phyloP scores from a whole-genome alignment of 2,888 invertebrate species.

The Melanophora roralis region DNA sequence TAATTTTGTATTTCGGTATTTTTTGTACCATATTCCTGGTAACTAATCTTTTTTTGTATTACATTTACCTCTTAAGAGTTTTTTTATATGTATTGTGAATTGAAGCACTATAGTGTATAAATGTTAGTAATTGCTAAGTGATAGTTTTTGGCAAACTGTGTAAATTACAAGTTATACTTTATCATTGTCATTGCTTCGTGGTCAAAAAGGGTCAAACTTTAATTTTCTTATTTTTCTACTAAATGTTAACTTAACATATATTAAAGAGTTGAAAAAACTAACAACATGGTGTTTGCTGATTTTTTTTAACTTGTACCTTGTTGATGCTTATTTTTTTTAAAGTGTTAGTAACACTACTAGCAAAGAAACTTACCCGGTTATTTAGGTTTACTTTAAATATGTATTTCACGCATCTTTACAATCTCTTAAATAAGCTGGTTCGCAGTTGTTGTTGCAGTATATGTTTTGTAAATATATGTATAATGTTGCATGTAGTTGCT shows the following conservation, averaged over 20 bases:
- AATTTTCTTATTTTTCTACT: not conserved
- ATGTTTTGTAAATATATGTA: constrained; percentile 44
- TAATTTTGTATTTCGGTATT: not conserved
- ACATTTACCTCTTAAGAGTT: not conserved
- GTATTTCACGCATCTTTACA: constrained; percentile 61
- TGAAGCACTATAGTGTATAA: constrained; percentile 27
- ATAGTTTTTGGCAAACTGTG: constrained; percentile 59
- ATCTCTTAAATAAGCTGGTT: constrained; percentile 39
- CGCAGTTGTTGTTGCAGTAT: constrained; percentile 8
- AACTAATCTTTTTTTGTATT: constrained; percentile 19
- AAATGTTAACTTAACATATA: constrained; percentile 53
- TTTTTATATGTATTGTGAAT: constrained; percentile 14
- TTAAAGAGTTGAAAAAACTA: constrained; percentile 1
- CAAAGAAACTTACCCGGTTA: constrained; percentile 3
- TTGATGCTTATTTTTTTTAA: not conserved
- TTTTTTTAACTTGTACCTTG: constrained; percentile 27
- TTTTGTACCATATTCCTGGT: constrained; percentile 30
- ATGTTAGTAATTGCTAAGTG: constrained; percentile 53
- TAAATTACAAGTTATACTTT: constrained; percentile 63
- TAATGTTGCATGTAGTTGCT: constrained; percentile 59
- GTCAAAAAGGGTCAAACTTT: constrained; percentile 62
- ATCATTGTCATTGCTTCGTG: constrained; percentile 62
- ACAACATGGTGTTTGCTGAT: not conserved
- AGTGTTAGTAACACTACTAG: constrained; percentile 24
- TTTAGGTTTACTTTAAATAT: constrained; percentile 59